phyloP scores from a whole-genome alignment of 2,113 vertebrate species.

The Scytalopus superciliaris region DNA sequence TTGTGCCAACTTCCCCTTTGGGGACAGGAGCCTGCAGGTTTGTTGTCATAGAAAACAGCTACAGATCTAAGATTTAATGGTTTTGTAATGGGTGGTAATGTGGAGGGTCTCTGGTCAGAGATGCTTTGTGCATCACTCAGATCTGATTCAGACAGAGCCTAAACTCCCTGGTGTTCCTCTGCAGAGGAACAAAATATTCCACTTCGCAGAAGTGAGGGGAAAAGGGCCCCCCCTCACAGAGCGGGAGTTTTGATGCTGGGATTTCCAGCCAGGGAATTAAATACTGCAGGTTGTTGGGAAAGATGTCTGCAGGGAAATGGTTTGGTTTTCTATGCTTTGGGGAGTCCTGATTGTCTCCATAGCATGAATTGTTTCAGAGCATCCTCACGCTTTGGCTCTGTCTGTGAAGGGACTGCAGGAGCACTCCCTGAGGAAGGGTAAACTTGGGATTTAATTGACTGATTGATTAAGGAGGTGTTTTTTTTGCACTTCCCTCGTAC shows the following conservation, averaged over 20 bases:
- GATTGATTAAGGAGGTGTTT: not conserved
- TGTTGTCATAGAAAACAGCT: not conserved
- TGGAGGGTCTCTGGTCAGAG: not conserved
- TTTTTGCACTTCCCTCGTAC: not conserved
- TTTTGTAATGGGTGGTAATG: not conserved
- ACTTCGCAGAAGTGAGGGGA: not conserved
- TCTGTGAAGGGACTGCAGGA: not conserved
- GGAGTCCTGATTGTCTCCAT: not conserved
- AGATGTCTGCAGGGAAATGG: not conserved
- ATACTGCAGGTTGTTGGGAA: not conserved
- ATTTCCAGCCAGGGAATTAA: not conserved
- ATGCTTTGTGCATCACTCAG: not conserved
- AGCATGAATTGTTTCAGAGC: not conserved
- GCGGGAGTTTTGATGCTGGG: not conserved
- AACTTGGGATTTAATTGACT: not conserved
- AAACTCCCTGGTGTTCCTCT: not conserved
- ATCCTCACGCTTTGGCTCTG: not conserved
- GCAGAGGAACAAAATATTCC: not conserved
- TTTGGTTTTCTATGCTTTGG: not conserved
- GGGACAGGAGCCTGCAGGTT: not conserved
- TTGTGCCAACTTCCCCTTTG: not conserved
- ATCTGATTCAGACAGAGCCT: not conserved
- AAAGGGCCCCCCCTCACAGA: not conserved
- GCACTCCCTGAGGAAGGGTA: not conserved
- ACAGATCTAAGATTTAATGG: not conserved